phyloP scores from a whole-genome alignment of 2,888 invertebrate genomes.

The Heteropelma amictum region DNA sequence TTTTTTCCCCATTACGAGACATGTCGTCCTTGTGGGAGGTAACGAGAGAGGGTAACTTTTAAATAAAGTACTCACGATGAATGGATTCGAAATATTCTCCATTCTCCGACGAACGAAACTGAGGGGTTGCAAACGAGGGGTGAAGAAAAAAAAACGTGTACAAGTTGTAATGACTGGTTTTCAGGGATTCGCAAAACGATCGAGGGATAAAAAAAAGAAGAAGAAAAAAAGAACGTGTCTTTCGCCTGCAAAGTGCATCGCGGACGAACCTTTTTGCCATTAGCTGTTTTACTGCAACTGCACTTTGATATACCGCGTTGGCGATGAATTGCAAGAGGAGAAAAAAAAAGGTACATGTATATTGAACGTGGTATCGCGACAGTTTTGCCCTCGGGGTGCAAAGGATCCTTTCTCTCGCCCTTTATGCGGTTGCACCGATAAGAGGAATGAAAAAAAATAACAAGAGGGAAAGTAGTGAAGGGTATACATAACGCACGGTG shows the following conservation, averaged over 20 bases:
- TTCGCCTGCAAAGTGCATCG: constrained; percentile 2
- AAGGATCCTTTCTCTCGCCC: not conserved
- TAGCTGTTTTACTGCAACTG: constrained; percentile 14
- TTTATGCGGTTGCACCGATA: not conserved
- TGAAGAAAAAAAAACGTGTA: constrained; percentile 2
- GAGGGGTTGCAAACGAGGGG: constrained; percentile 16
- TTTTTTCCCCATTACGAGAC: not conserved
- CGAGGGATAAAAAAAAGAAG: constrained; percentile 20
- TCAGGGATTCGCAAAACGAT: constrained; percentile 21
- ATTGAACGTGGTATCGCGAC: too few relatives aligned
- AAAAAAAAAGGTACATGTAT: too few relatives aligned
- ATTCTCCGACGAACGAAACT: not conserved
- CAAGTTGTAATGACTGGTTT: constrained; percentile 39
- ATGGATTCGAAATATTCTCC: too few relatives aligned
- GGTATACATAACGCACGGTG: constrained; percentile 7
- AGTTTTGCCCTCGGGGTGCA: too few relatives aligned
- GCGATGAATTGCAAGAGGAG: constrained; percentile 7
- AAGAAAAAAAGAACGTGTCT: constrained; percentile 20
- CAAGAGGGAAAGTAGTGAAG: constrained; percentile 19
- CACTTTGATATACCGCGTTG: not conserved
- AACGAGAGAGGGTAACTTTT: not conserved
- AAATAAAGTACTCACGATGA: too few relatives aligned
- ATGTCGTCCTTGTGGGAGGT: not conserved
- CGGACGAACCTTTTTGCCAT: constrained; percentile 13
- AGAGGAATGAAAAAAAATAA: constrained; percentile 16